Percentiles rank a stretch among this genome's conserved stretches.
These are phyloP conservation scores for Acromyrmex charruanus DNA, from an alignment of 1,140 invertebrate species.

Conservation along the genomic window DNA sequence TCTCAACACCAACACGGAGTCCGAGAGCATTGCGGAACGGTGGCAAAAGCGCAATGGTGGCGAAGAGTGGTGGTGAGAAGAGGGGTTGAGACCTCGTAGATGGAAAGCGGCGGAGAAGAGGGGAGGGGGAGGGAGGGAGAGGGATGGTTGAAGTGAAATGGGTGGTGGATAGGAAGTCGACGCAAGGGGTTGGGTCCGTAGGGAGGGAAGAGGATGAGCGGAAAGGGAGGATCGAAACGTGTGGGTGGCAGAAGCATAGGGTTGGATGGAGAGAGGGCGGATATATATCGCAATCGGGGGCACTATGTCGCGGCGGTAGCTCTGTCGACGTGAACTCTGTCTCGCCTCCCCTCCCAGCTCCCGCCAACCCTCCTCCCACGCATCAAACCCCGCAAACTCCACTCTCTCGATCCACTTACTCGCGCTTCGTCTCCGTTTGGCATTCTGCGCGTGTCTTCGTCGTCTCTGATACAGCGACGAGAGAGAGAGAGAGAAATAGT, in stretches of 20 bases:
- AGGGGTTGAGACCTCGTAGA: constrained; percentile 62
- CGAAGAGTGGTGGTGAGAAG: constrained; percentile 63
- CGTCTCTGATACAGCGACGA: constrained; percentile 30
- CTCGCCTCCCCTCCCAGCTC: constrained; percentile 4
- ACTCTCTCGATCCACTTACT: constrained; percentile 44
- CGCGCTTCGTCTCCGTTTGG: constrained; percentile 53
- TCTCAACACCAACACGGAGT: constrained; percentile 51
- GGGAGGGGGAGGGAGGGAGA: not conserved
- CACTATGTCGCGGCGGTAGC: constrained; percentile 81
- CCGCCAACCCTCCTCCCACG: constrained; percentile 34
- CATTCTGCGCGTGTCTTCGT: constrained; percentile 40
- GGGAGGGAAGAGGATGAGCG: constrained; percentile 7
- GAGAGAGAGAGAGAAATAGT: not conserved
- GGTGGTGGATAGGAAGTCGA: constrained; percentile 49
- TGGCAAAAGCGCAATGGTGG: constrained; percentile 76
- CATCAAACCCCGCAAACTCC: constrained; percentile 65
- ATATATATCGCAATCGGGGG: constrained; percentile 82
- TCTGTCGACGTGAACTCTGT: constrained; percentile 71
- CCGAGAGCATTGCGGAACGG: constrained; percentile 74
- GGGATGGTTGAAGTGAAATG: constrained; percentile 59
- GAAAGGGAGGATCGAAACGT: constrained; percentile 68
- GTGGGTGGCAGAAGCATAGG: constrained; percentile 78
- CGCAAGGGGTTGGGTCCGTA: constrained; percentile 34
- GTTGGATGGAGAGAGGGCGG: constrained; percentile 77
- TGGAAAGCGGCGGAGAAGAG: constrained; percentile 62